phyloP scores from a whole-genome alignment of 2,113 vertebrate genomes.

The Equus przewalskii region DNA sequence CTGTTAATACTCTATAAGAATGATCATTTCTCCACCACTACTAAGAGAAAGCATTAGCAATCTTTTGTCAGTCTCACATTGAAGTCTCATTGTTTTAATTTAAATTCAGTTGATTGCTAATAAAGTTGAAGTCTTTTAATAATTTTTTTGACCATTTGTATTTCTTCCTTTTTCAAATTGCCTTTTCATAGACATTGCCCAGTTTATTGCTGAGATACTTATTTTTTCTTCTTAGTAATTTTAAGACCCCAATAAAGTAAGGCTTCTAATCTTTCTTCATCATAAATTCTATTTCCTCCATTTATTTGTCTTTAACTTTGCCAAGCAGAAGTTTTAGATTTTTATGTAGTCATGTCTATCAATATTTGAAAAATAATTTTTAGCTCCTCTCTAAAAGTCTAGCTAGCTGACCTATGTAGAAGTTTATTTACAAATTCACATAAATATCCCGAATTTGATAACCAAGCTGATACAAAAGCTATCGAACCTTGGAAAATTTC shows the following conservation, averaged over 20 bases:
- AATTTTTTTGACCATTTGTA: slow-evolving; percentile 25
- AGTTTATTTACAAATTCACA: background rate
- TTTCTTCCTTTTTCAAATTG: slow-evolving; percentile 34
- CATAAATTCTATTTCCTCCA: background rate
- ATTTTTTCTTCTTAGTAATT: background rate
- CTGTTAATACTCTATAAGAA: background rate
- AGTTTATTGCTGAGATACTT: background rate
- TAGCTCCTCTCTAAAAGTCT: background rate
- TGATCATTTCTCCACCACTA: background rate
- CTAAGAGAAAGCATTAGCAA: background rate
- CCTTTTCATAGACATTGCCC: background rate
- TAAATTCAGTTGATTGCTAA: slow-evolving; percentile 11
- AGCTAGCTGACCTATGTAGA: background rate
- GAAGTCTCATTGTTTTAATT: slow-evolving; percentile 36
- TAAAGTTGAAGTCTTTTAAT: background rate
- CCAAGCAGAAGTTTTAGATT: background rate
- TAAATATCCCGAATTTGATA: slow-evolving; percentile 37
- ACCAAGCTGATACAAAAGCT: background rate
- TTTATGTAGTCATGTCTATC: background rate
- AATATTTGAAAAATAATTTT: background rate
- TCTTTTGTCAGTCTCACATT: background rate
- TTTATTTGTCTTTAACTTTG: slow-evolving; percentile 11
- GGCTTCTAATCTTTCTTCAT: background rate
- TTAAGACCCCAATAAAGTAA: background rate
- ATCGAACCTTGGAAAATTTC: background rate